Base-by-base conservation (phyloP, 1,140 invertebrate genomes). In the Dinothrombium tinctorium region DNA sequence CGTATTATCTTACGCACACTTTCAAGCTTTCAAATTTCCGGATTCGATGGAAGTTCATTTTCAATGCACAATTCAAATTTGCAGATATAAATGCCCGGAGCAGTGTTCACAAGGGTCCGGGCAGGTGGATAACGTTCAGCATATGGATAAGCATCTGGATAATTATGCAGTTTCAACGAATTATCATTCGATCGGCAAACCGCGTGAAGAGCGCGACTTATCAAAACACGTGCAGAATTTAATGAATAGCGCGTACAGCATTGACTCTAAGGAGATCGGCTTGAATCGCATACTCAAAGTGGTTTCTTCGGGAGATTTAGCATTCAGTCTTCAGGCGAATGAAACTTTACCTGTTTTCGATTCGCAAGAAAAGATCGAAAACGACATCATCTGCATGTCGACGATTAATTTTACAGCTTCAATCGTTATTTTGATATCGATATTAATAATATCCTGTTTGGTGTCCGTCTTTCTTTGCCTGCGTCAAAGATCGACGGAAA, bases 1-100 rank as follows among this genome's bases (percentile, higher is more conserved):
- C 0, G 84, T 89, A 0, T 77, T 90, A 1, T 82, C 79, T 36
- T 90, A 86, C 53, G 83, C 84, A 2, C 84, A 89, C 60, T 90
- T 90, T 74, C 58, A 59, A 43, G 29, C 25, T 11, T 31, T 43
- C 63, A 37, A 41, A 37, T 53, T 53, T 28, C 50, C 49, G 7
- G 49, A 53, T 35, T 48, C 49, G 9, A 53, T 51, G 40, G 52
- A 54, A 41, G 53, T 54, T 7, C 53, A 54, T 29, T 53, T 54
- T 26, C 53, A 54, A 26, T 54, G 53, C 37, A 54, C 53, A 3
- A 55, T 54, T 14, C 53, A 54, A 39, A 54, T 54, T 6, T 54
- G 53, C 36, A 23, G 53, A 24, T 46, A 42, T 8, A 46, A 54
- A 21, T 54, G 53, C 38, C 53, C 50, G 11, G 52, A 53, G 22